Base-by-base conservation (phyloP, 2,888 invertebrate species). In the Oscheius onirici region DNA sequence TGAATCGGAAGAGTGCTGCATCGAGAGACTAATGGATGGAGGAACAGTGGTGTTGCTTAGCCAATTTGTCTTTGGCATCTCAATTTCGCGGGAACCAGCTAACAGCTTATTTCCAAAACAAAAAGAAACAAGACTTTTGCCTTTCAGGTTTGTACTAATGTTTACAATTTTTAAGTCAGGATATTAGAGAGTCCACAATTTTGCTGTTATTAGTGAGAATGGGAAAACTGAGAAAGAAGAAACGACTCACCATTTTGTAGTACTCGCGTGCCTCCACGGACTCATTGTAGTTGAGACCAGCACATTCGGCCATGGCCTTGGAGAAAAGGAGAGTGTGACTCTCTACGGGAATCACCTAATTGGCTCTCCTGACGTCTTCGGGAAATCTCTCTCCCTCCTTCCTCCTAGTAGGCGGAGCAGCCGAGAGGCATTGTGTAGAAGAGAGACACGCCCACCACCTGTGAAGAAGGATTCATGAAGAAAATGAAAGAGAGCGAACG, bases 231-330 rank as follows among this genome's bases (percentile, higher is more conserved):
- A 20, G 13, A 61, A 26, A 61, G 46, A 26, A 3, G n/a, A 22
- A 28, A 51, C 24, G 44, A 66, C 70, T 57, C 28, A 77, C 78
- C 72, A 74, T 73, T 43, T 65, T 61, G 41, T 71, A 78, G 44
- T 74, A 75, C 28, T 78, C 78, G 17, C 75, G 57, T 5, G 78
- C 78, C 17, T 78, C 78, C 43, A 75, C 70, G 1, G 73, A 69
- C 55, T 78, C 73, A 40, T 73, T 78, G 60, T 51, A 66, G 69
- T 78, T 72, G 49, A 78, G 72, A 28, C 78, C 75, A 72, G 72
- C 72, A 54, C 78, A 78, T 51, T 66, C 49, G 46, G 46, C 46
- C 55, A 55, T 55, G 20, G 28, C 26, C 20, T 11, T 3, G 15
- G 20, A 15, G 49, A 49, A 10, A 22, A 20, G 49, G 34, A 3